These are phyloP conservation scores for Erethizon dorsatum DNA, from an alignment of 2,797 vertebrate genomes.

Conservation along the genomic window DNA sequence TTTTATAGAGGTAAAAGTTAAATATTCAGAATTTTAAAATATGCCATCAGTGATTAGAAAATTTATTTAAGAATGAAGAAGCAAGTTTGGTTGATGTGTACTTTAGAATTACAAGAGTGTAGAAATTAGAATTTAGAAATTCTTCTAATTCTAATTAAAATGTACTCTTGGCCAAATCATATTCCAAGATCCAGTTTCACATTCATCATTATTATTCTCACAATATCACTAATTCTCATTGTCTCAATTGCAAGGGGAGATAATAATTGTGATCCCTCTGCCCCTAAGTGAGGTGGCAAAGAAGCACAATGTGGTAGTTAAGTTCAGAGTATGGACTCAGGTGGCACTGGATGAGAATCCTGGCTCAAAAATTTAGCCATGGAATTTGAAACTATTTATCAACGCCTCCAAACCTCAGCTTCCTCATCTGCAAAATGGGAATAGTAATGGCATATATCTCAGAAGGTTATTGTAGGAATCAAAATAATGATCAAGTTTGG, in stretches of 20 bases:
- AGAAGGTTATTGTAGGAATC: neutral
- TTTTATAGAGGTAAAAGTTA: neutral
- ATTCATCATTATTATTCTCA: neutral
- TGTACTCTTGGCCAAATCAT: neutral
- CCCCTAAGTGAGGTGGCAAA: neutral
- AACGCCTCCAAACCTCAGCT: neutral
- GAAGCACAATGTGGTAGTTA: neutral
- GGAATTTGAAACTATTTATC: neutral
- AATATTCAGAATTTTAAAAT: neutral
- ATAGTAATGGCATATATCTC: neutral
- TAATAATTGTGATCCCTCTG: neutral
- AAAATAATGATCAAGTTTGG: neutral
- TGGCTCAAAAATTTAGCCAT: neutral
- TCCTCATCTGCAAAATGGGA: neutral
- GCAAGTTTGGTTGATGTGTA: neutral
- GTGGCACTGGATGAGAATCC: neutral
- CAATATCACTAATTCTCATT: neutral
- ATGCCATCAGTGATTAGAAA: neutral
- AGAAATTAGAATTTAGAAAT: neutral
- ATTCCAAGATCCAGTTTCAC: neutral
- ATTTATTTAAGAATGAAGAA: neutral
- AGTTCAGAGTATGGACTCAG: neutral
- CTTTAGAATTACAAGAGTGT: neutral
- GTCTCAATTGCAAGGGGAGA: neutral
- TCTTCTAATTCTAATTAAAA: neutral